Evolutionary conservation across 2,888 invertebrate genomes (phyloP), one percentile per base, ranked within the genome.

Genomic region (Linnaemya tessellans): DNA sequence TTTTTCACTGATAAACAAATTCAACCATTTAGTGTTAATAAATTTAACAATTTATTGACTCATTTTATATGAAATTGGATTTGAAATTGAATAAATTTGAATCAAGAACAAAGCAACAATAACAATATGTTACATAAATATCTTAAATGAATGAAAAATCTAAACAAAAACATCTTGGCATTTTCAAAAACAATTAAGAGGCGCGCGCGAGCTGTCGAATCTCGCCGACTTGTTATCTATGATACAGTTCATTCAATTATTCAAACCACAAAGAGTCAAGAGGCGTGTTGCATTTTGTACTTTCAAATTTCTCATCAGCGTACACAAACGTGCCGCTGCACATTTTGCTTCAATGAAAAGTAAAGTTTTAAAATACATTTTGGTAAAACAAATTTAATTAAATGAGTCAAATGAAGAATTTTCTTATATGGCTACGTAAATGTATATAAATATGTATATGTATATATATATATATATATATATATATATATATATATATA

Each of bases 21-120:
- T 10, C n/a, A 25, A 43, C n/a, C 60, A 54, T n/a, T 4, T 18
- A 41, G 62, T 77, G 78, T 68, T 80, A 80, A 88, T 87, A 88
- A 87, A 87, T 87, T 86, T 77, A 60, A 68, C 80, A 85, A 71
- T 88, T 88, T 88, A 88, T 87, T 87, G 81, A 84, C 82, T 86
- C 83, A 84, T 80, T 70, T 78, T 49, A 68, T 60, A 51, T 60
- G 41, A 78, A 68, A 78, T 68, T 68, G 58, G 58, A 68, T 60
- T 41, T 60, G 41, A 78, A 68, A 78, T 68, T 68, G 58, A 68
- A 60, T 56, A 67, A 38, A 49, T 60, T 60, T 13, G n/a, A 49
- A 77, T 30, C 58, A 46, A 49, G 46, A 67, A 65, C n/a, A 46
- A 25, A 78, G 7, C 46, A 67, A 60, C 35, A 58, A 54, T 49